Evolutionary conservation across 2,113 vertebrate genomes (phyloP), one percentile per base, ranked within the genome.

Genomic region (Panurus biarmicus): DNA sequence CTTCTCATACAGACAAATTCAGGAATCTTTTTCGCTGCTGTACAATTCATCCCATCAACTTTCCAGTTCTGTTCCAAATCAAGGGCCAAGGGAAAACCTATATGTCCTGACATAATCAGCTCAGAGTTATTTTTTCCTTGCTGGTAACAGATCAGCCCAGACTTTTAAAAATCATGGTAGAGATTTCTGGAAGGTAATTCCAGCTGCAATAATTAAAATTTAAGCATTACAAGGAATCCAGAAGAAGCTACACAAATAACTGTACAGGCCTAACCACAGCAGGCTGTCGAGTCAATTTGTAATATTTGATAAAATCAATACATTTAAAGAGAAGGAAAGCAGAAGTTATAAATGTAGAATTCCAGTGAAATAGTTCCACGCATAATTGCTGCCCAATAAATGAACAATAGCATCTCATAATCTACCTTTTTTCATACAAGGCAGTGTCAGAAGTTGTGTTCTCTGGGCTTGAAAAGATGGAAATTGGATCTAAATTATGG

Each of bases 401-500:
- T 91, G 88, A 89, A 60, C 47, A 92, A 84, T 60, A 70, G 25
- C 61, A 81, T 48, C 60, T 91, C 74, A 20, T 65, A 91, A 44
- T 73, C 57, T n/a, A 20, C 69, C 16, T 40, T 72, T 89, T 75
- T 82, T 48, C 77, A 51, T 82, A 64, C 29, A 69, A 80, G 35
- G 36, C 60, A 29, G 31, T 61, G 50, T 71, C 75, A 93, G 65
- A 79, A 92, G 65, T 66, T 93, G 57, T 73, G 61, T 90, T 95
- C 61, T 80, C 61, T 66, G 58, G 64, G 62, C 33, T 89, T 85
- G 56, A 29, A 78, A 84, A 81, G 66, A 61, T 87, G 40, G 69
- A 87, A 95, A 93, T 95, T 78, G 75, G 69, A 87, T 83, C 57
- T 95, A 85, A 96, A 93, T 85, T 61, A 94, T 80, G 35, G 45